These are phyloP conservation scores for Morelia viridis DNA, from an alignment of 2,797 vertebrate genomes.

Conservation along the genomic window DNA sequence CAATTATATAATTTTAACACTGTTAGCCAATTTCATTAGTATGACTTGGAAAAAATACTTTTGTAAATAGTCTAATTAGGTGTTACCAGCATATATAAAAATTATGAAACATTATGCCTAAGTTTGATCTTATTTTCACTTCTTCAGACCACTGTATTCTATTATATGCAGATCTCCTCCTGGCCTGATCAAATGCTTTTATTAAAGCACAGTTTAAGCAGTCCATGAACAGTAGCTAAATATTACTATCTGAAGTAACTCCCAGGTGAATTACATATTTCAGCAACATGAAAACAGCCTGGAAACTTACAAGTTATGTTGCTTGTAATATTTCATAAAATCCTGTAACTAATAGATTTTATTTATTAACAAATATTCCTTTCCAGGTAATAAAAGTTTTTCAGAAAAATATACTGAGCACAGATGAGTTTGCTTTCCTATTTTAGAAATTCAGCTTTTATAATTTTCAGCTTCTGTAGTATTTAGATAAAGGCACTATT, in stretches of 20 bases:
- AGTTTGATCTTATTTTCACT: neutral
- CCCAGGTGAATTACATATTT: neutral
- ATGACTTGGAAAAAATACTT: neutral
- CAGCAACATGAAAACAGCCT: neutral
- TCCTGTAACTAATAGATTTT: neutral
- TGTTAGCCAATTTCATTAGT: neutral
- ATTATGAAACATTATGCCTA: neutral
- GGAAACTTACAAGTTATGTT: neutral
- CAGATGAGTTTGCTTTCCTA: neutral
- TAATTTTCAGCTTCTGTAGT: neutral
- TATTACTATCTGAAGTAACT: neutral
- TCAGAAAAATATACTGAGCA: neutral
- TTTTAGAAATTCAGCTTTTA: neutral
- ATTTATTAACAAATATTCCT: slow-evolving; percentile 2
- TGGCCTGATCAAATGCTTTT: neutral
- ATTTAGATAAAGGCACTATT: neutral
- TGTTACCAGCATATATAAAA: neutral
- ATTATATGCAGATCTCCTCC: too few relatives aligned
- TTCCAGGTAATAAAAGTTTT: neutral
- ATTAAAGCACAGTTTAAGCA: neutral
- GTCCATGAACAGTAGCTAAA: neutral
- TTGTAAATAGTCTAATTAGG: neutral
- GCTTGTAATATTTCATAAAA: neutral
- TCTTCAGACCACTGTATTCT: neutral
- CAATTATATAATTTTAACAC: fast-evolving